Base-by-base conservation (phyloP, 2,113 vertebrate species). In the Lampris incognitus region DNA sequence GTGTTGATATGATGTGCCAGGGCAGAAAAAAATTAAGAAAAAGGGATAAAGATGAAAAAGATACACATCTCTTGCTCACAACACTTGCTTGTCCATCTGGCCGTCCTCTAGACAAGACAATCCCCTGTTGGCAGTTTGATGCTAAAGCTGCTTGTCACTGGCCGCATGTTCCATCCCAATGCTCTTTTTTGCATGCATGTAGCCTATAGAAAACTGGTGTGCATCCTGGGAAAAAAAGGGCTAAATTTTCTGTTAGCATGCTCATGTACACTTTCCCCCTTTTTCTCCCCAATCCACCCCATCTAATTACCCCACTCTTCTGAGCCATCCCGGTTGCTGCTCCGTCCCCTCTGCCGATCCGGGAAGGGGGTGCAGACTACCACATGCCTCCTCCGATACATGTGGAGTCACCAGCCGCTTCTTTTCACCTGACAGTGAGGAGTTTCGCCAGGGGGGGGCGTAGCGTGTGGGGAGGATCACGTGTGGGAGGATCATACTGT, bases 1-100 rank as follows among this genome's bases (percentile, higher is more conserved):
- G 66, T 73, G 50, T 60, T 61, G 42, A 65, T 74, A 37, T 44
- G 63, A 76, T 82, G 57, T 50, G 57, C 48, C 8, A 70, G 72
- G 44, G 49, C 46, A 44, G 48, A 67, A 44, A 24, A 50, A 5
- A 65, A 42, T 6, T 24, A 24, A 24, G 24, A 72, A 3, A 66
- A 38, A 42, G 46, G 68, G 24, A 24, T 41, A 13, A 77, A 58
- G 58, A 68, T 40, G 54, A 64, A 48, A 65, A 24, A 79, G 70
- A 42, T 66, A 0, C 41, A 37, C 41, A 37, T 74, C 56, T 3
- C 37, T 52, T 78, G 73, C 5, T 49, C 50, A 54, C 41, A 56
- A 68, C 48, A 37, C 55, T 41, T 59, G 46, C 13, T 11, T 65
- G 24, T 62, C 38, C 56, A 56, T 72, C n/a, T 10, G 2, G 56